phyloP scores from a whole-genome alignment of 2,113 vertebrate species.

The Nettapus auritus region DNA sequence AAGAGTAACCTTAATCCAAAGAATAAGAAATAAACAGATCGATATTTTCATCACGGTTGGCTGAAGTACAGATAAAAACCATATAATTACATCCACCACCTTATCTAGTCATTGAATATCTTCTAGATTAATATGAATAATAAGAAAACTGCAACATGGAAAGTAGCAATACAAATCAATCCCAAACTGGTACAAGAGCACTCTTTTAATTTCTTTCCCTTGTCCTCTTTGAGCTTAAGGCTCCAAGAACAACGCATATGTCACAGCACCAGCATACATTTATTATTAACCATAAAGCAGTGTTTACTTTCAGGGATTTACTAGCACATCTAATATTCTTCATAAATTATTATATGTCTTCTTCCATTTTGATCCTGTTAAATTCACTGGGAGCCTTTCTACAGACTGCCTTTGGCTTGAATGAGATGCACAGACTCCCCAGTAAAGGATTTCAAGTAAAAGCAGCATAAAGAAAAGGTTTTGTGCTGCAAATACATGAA shows the following conservation, averaged over 20 bases:
- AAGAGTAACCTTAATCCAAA: background rate
- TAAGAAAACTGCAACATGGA: background rate
- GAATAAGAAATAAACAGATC: constrained; percentile 29
- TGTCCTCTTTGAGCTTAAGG: background rate
- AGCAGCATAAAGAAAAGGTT: background rate
- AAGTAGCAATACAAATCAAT: background rate
- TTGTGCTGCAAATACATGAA: background rate
- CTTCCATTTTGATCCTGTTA: background rate
- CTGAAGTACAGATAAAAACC: background rate
- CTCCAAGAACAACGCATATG: background rate
- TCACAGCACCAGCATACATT: background rate
- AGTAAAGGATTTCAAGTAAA: background rate
- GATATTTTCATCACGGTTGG: constrained; percentile 1
- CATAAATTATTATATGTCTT: background rate
- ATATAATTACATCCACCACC: background rate
- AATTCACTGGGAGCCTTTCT: background rate
- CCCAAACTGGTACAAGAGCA: background rate
- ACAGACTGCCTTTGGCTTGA: background rate
- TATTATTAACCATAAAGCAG: background rate
- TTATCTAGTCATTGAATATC: background rate
- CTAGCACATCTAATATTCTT: background rate
- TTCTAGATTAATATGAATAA: background rate
- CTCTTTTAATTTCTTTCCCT: background rate
- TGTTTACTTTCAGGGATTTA: background rate
- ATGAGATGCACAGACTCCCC: background rate